Percentiles rank a stretch among this genome's conserved stretches.
Evolutionary conservation across 2,113 vertebrate genomes (phyloP).

Genomic region (Chaetura pelagica): DNA sequence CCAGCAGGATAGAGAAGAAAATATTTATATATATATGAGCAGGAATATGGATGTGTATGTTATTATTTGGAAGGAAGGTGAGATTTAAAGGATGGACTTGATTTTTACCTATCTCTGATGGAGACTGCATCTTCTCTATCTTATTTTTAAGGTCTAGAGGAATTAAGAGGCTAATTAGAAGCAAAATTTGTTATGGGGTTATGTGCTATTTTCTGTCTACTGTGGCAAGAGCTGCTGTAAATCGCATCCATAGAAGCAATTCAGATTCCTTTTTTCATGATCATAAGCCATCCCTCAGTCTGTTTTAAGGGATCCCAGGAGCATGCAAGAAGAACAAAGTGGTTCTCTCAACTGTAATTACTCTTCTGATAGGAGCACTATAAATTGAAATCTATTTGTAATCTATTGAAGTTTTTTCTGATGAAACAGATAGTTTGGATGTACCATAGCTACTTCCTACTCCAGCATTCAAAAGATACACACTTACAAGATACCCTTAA

Average conservation of each 20-base stretch:
- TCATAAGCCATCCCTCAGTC: neutral
- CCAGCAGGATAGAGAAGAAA: neutral
- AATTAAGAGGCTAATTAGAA: neutral
- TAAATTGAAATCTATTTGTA: slow-evolving; percentile 44
- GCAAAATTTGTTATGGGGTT: neutral
- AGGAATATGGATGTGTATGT: neutral
- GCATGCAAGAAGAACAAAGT: neutral
- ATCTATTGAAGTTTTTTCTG: neutral
- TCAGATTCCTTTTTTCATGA: neutral
- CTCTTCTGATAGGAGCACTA: slow-evolving; percentile 39
- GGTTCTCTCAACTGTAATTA: slow-evolving; percentile 46
- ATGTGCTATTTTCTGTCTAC: neutral
- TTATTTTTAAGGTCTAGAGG: neutral
- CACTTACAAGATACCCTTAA: neutral
- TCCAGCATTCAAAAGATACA: neutral
- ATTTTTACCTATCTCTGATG: neutral
- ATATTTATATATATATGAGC: neutral
- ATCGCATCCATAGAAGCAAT: neutral
- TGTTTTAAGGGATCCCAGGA: slow-evolving; percentile 19
- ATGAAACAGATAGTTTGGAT: slow-evolving; percentile 44
- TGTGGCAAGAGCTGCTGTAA: neutral
- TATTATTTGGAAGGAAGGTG: neutral
- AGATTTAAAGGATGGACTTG: neutral
- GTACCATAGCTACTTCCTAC: neutral
- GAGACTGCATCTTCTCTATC: neutral